Evolutionary conservation across 2,113 vertebrate species (phyloP).

Genomic region (Anseranas semipalmata): DNA sequence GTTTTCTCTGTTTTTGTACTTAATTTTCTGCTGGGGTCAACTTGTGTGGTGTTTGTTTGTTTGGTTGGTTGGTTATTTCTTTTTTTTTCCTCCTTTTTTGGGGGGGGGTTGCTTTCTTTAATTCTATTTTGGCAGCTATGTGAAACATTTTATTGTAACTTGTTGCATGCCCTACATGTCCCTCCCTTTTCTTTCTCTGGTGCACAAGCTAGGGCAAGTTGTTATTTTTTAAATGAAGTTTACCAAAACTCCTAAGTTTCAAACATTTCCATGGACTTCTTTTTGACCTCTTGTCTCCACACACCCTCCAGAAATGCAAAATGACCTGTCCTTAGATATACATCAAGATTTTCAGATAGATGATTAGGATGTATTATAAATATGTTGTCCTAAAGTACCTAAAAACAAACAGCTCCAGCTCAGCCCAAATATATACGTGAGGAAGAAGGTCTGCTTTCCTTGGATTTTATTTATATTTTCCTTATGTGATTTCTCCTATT

Average conservation of each 20-base stretch:
- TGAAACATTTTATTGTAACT: neutral
- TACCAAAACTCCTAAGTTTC: neutral
- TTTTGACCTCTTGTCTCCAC: neutral
- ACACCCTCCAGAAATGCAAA: neutral
- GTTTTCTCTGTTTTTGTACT: neutral
- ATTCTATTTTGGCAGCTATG: neutral
- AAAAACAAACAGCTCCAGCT: neutral
- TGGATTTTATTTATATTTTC: neutral
- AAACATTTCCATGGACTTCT: neutral
- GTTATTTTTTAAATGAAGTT: neutral
- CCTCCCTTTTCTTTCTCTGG: neutral
- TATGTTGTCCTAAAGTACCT: neutral
- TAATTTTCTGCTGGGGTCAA: neutral
- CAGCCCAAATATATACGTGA: neutral
- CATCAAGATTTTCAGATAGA: neutral
- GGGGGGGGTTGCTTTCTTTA: neutral
- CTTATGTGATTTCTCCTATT: neutral
- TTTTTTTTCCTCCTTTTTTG: neutral
- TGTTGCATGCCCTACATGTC: accelerated
- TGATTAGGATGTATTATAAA: neutral
- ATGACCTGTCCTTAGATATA: neutral
- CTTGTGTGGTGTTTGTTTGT: neutral
- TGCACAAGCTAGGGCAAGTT: neutral
- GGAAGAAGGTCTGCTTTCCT: neutral
- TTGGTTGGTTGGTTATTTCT: neutral